Base-by-base conservation (phyloP, 2,113 vertebrate genomes). In the Engraulis encrasicolus region DNA sequence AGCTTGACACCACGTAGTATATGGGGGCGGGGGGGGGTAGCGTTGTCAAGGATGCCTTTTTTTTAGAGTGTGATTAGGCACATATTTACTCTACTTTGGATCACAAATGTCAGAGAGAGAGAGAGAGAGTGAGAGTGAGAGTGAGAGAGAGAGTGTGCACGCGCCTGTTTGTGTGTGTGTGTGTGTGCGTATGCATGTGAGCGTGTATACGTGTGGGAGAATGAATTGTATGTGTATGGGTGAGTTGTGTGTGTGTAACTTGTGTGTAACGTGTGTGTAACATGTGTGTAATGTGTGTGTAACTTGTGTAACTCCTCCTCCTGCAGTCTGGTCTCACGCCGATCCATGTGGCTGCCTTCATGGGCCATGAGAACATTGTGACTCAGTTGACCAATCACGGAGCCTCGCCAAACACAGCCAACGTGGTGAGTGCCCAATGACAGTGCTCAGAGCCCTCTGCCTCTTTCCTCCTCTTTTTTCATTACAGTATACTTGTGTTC, bases 321-420 rank as follows among this genome's bases (percentile, higher is more conserved):
- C 81, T 80, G 17, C 90, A 99, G 98, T 99, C 98, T 40, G 98
- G 98, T 89, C 95, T 99, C 86, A 99, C 98, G 50, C 98, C 98
- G 77, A 99, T 99, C 94, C 98, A 99, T 81, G 98, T 99, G 79
- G 98, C 98, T 90, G 98, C 98, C 27, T 99, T 99, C 89, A 99
- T 99, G 98, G 98, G 98, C 87, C 98, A 99, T 87, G 97, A 98
- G 89, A 99, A 98, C 95, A 99, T 99, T 2, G 98, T 99, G 82
- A 97, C 97, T 0, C 98, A 99, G 88, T 93, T 99, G 84, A 99
- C 97, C 92, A 96, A 97, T 91, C 97, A 98, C 9, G 97, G 97
- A 83, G 97, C 98, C 84, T 99, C 97, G 17, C 96, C 98, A 11
- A 99, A 99, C 88, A 96, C 97, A 34, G 98, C 96, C 90, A 99